Evolutionary conservation across 2,113 vertebrate species (phyloP), one percentile per base, ranked within the genome.

Genomic region (Mellivora capensis): DNA sequence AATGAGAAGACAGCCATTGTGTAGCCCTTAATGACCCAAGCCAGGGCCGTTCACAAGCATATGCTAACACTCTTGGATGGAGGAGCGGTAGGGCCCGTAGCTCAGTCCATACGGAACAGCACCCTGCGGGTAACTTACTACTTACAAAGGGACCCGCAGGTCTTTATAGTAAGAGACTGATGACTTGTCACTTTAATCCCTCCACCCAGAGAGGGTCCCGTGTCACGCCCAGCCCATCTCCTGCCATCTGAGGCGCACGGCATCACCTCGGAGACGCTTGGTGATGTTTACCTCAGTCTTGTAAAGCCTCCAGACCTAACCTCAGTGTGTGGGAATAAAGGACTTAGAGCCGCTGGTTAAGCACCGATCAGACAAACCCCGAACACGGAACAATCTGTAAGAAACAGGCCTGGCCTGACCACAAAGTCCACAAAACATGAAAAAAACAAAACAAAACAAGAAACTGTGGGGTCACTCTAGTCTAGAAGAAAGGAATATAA

Each of bases 21-120:
- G 29, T 52, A 27, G 27, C 76, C 74, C 52, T 37, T 2, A 4
- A 23, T 31, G 83, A 25, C 4, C 8, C 52, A 8, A 27, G 87
- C 31, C 17, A 15, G 59, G 44, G 3, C 4, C 6, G 0, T 2
- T 7, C 11, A 0, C 0, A 0, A 2, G 1, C 1, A 0, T 0
- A 0, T 12, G 67, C 27, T 27, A 10, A 52, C 9, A 0, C 6
- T 9, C 8, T 0, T 4, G 3, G 2, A 4, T 14, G 62, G 18
- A 21, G 69, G 17, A 0, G 4, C 2, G 3, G 0, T 7, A 4
- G 42, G 11, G 1, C 27, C 79, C 64, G 1, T 23, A 4, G 12
- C 31, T 1, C 39, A 1, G 8, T 10, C 8, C 0, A 4, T 6
- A 3, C 49, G 21, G 7, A 6, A 0, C 3, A 4, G 31, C 34